Base-by-base conservation (phyloP, 2,797 vertebrate species). In the Ctenosaura bakeri region DNA sequence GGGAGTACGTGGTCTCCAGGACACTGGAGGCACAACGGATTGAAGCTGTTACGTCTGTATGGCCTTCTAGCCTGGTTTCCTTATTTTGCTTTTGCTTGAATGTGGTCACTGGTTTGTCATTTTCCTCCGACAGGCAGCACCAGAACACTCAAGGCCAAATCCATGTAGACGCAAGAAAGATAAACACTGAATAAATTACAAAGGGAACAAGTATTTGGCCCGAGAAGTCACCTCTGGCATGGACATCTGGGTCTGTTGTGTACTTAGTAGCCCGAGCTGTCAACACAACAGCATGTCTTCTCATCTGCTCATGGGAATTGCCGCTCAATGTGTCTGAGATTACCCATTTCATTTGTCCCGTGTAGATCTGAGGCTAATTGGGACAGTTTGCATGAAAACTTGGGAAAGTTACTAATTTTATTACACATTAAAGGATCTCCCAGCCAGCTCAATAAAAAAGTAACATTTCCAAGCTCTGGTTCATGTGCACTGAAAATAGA, bases 151-250 rank as follows among this genome's bases (percentile, higher is more conserved):
- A 71, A 71, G 35, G 50, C 54, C 84, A 50, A 26, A 62, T 18
- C 26, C 50, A 73, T 35, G 29, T 73, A 56, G 38, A 84, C 85
- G 86, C 42, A 73, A 18, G 88, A 71, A 0, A 0, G 69, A 83
- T 71, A 82, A 56, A 91, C 59, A 79, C 87, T 81, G 86, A 82
- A 4, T 73, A 91, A 85, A 83, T 69, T 94, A 88, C 86, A 88
- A 0, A 62, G n/a, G 71, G 73, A 59, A 83, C 80, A 66, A 1
- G 26, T 54, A 10, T 13, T 62, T 82, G 78, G 42, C 9, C 42
- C 56, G 8, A 8, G 46, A 89, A 50, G 56, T 88, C 22, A 0
- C 24, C 76, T 54, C 79, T 86, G 76, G 50, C 24, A 62, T 83
- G 46, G 2, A 38, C 12, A 56, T 71, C 12, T 29, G 56, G 73